Conservation (phyloP, 2,797 vertebrate genomes). For the Danionella dracula region DNA sequence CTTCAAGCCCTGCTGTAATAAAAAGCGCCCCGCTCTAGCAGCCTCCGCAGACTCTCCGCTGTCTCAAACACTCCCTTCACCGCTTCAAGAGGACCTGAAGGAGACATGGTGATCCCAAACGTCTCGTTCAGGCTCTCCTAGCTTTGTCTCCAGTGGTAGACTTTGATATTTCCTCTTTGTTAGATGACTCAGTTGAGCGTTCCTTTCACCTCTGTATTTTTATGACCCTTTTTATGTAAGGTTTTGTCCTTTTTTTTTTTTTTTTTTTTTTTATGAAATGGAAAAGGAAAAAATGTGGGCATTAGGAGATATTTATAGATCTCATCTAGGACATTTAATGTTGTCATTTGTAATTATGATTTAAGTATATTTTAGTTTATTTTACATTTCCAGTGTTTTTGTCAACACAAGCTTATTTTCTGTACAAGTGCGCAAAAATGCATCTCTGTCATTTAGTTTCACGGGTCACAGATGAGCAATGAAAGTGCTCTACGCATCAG, state of each 20-base stretch:
- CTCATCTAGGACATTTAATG: conserved; percentile 48
- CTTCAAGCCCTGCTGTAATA: conserved; percentile 80
- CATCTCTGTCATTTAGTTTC: conserved; percentile 40
- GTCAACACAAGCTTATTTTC: conserved; percentile 65
- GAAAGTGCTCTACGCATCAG: conserved; percentile 15
- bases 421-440: conserved; percentile 43
- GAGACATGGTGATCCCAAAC: conserved; percentile 68
- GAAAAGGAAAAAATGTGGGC: conserved; percentile 55
- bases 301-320: conserved; percentile 78
- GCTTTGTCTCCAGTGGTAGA: conserved; percentile 84
- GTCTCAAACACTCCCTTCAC: conserved; percentile 43
- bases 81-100: conserved; percentile 57
- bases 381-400: conserved; percentile 51
- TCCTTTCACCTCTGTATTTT: conserved; percentile 43
- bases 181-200: conserved; percentile 49
- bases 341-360: conserved; percentile 48
- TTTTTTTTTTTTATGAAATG: conserved; percentile 54
- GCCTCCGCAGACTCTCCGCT: conserved; percentile 59
- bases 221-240: conserved; percentile 59
- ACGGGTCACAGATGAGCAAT: conserved; percentile 33
- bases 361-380: conserved; percentile 43
- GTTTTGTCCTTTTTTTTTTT: conserved; percentile 40
- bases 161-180: conserved; percentile 51
- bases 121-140: conserved; percentile 58
- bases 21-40: conserved; percentile 64